Conservation (phyloP, 2,888 invertebrate genomes). For the Pedicia rivosa region DNA sequence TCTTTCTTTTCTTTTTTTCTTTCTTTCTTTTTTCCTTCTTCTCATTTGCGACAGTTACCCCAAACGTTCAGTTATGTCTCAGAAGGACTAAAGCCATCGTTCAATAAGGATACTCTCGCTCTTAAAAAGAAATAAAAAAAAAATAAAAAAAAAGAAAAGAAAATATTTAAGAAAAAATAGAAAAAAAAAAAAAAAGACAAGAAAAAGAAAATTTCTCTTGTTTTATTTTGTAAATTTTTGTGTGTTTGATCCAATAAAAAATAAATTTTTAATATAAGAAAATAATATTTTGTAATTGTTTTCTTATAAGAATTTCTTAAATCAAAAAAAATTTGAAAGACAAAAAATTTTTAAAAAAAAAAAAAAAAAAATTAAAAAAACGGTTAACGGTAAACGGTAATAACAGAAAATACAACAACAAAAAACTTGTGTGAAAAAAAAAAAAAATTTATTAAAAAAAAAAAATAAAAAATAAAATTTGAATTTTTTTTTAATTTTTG, state of each 20-base stretch:
- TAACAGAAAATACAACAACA: no score
- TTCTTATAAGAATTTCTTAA: not conserved
- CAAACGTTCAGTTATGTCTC: not conserved
- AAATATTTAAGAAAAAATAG: not conserved
- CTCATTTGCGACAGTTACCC: no score
- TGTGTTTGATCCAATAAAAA: not conserved
- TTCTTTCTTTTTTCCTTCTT: constrained; percentile 6
- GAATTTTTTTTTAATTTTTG: no score
- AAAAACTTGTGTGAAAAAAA: no score
- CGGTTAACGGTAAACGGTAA: no score
- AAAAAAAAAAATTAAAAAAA: no score
- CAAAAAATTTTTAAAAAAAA: no score
- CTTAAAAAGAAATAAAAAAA: not conserved
- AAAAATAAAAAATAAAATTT: no score
- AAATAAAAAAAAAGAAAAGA: not conserved
- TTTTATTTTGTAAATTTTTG: not conserved
- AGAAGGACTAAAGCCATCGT: constrained; percentile 4
- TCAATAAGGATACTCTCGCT: constrained; percentile 3
- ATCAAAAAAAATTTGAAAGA: no score
- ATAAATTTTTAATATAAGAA: not conserved
- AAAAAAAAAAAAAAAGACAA: not conserved
- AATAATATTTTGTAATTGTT: not conserved
- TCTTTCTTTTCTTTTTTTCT: constrained; percentile 9
- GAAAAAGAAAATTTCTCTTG: not conserved
- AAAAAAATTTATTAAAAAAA: no score